Percentiles rank a stretch among this genome's conserved stretches.
Conservation (phyloP, 2,888 invertebrate species). For the Molanna angustata region DNA sequence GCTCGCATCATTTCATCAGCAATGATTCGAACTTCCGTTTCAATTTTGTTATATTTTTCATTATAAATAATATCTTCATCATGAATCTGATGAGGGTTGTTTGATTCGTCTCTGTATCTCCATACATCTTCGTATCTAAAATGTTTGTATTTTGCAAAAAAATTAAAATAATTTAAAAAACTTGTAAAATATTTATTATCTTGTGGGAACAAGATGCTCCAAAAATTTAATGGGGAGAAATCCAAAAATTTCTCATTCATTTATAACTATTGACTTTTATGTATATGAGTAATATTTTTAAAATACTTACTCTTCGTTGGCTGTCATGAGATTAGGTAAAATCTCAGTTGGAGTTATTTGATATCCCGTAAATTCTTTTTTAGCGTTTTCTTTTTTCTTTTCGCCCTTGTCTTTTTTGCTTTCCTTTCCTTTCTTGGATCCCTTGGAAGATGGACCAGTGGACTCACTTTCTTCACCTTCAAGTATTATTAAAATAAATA, state of each 20-base stretch:
- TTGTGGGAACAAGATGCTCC: too few relatives aligned
- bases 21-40: slow-evolving; percentile 74
- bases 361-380: slow-evolving; percentile 60
- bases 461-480: slow-evolving; percentile 71
- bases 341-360: slow-evolving; percentile 70
- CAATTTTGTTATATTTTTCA: slow-evolving; percentile 80
- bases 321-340: slow-evolving; percentile 66
- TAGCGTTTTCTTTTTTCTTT: slow-evolving; percentile 35
- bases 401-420: slow-evolving; percentile 27
- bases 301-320: slow-evolving; percentile 64
- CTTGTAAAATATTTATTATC: neutral
- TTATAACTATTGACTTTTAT: too few relatives aligned
- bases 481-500: too few relatives aligned
- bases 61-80: slow-evolving; percentile 81
- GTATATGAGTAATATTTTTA: neutral
- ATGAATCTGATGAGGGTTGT: slow-evolving; percentile 71
- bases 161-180: neutral
- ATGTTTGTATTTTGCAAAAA: neutral
- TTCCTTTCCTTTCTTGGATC: slow-evolving; percentile 75
- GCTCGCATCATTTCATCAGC: slow-evolving; percentile 78
- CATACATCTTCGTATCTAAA: slow-evolving; percentile 74
- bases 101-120: slow-evolving; percentile 74
- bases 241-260: too few relatives aligned
- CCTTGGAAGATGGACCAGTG: slow-evolving; percentile 72
- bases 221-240: too few relatives aligned